phyloP scores from a whole-genome alignment of 2,888 invertebrate genomes.

The Tetragonisca angustula region DNA sequence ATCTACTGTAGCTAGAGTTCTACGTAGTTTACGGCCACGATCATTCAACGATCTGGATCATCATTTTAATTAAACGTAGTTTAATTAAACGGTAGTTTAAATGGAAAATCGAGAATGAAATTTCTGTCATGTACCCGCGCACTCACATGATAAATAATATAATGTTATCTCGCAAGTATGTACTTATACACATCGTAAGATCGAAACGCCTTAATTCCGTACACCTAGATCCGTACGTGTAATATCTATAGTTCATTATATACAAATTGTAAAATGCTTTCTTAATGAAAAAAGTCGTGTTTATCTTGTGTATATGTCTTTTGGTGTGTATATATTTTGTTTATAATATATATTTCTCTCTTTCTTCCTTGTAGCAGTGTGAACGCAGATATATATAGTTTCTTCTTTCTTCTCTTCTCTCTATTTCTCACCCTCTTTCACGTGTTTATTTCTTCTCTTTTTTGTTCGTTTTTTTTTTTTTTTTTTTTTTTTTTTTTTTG shows the following conservation, averaged over 20 bases:
- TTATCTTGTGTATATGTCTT: conserved; percentile 66
- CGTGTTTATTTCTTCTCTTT: conserved; percentile 25
- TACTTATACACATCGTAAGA: conserved; percentile 71
- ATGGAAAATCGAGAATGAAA: conserved; percentile 75
- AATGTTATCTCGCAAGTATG: conserved; percentile 67
- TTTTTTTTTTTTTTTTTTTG: conserved; percentile 2
- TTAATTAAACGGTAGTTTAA: conserved; percentile 71
- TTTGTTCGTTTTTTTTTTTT: conserved; percentile 1
- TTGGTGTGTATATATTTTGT: conserved; percentile 68
- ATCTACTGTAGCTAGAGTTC: conserved; percentile 67
- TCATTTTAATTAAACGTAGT: conserved; percentile 60
- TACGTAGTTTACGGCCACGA: conserved; percentile 66
- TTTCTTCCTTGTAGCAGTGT: conserved; percentile 58
- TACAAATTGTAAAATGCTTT: conserved; percentile 83
- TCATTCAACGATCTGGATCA: conserved; percentile 65
- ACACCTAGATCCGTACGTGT: conserved; percentile 70
- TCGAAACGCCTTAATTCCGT: conserved; percentile 70
- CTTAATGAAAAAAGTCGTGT: conserved; percentile 78
- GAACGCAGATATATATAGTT: conserved; percentile 55
- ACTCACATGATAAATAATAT: conserved; percentile 67
- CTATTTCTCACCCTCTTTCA: conserved; percentile 47
- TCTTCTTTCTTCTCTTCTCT: conserved; percentile 33
- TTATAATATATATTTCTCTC: conserved; percentile 47
- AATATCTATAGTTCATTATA: conserved; percentile 79
- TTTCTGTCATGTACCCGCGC: conserved; percentile 60